Evolutionary conservation across 2,797 vertebrate species (phyloP), one percentile per base, ranked within the genome.

Genomic region (Enteromius trimaculatus): DNA sequence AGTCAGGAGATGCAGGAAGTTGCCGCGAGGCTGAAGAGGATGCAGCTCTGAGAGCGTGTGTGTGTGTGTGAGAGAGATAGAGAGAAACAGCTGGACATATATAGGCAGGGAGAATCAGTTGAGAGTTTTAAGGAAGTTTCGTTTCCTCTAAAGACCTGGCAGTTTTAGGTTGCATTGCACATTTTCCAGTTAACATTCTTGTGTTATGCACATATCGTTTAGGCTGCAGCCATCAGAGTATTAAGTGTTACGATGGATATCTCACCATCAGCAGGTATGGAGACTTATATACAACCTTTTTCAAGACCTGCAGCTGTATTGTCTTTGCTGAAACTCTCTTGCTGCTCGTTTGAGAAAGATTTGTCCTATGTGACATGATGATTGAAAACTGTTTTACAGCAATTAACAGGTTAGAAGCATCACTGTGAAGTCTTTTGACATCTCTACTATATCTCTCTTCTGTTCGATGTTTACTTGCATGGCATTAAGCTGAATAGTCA

Each of bases 1-100:
- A 89, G 91, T 86, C 86, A 75, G 86, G 86, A 87, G 89, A 91
- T 87, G 81, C 85, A 79, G 81, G 88, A 87, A 85, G 88, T 79
- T 81, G 80, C 90, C 55, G 86, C 80, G 88, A 78, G 64, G 26
- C 80, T 80, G 77, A 79, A 79, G 88, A 77, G 79, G 53, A 85
- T 89, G 83, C 86, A 77, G 82, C 70, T 76, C 77, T n/a, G 5
- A 47, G 44, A 42, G 49, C 0, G 31, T 26, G 66, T 9, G 44
- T 34, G 66, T 6, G 44, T 55, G 75, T 16, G 19, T 3, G 2
- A 69, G 44, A 44, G 51, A 49, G 72, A 75, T 13, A 65, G 19
- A 49, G 53, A 55, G n/a, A 47, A 17, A 34, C 13, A 53, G 42
- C 42, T 81, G 55, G 44, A 85, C 68, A 72, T 47, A 13, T 44